These are phyloP conservation scores for Ypsolopha sequella DNA, from an alignment of 2,888 invertebrate species.

Conservation along the genomic window DNA sequence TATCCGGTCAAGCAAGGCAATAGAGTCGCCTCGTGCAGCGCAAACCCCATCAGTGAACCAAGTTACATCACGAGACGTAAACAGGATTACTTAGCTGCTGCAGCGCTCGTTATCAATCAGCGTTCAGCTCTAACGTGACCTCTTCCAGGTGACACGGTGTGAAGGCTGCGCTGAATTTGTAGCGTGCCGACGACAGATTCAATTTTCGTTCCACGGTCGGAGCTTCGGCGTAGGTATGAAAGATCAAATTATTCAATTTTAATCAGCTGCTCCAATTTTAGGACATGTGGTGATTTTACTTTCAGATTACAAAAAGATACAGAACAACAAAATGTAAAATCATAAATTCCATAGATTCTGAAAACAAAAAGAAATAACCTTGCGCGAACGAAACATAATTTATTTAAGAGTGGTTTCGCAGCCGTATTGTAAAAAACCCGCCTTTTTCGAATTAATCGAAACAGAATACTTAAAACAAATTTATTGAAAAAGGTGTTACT, in stretches of 20 bases:
- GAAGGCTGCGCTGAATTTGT: background rate
- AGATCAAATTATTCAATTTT: conserved; percentile 1
- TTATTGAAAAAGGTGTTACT: too few species aligned
- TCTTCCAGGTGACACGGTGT: background rate
- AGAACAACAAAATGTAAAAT: too few species aligned
- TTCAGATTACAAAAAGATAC: background rate
- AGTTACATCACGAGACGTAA: background rate
- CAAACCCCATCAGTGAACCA: too few species aligned
- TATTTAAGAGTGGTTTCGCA: too few species aligned
- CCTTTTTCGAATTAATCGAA: too few species aligned
- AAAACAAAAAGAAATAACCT: too few species aligned
- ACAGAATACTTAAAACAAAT: too few species aligned
- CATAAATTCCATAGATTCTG: too few species aligned
- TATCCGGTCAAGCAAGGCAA: too few species aligned
- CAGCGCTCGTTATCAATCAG: conserved; percentile 5
- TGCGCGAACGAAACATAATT: too few species aligned
- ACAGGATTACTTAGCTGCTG: background rate
- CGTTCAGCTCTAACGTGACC: background rate
- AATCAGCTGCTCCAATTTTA: background rate
- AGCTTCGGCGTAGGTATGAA: background rate
- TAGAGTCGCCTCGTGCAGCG: too few species aligned
- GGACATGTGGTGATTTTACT: background rate
- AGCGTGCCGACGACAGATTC: background rate
- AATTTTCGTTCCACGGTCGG: background rate
- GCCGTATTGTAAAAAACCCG: too few species aligned